Base-by-base conservation (phyloP, 2,113 vertebrate species). In the Tragelaphus strepsiceros region DNA sequence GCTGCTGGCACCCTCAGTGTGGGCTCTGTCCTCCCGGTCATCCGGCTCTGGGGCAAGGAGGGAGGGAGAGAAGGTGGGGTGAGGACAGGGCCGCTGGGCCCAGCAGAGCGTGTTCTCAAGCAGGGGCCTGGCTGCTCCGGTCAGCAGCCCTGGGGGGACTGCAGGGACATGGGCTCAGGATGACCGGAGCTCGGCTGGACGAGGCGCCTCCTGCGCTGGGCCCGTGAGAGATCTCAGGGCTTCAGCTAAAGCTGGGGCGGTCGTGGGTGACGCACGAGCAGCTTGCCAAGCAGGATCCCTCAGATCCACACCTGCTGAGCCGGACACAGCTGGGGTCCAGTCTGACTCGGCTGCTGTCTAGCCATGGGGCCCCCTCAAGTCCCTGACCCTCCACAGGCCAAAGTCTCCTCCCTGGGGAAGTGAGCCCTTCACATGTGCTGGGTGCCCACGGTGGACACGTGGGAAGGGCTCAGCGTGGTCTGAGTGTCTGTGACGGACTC, bases 401-500 rank as follows among this genome's bases (percentile, higher is more conserved):
- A 7, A 15, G 35, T 61, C 53, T 96, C 88, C 64, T 5, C 21
- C 39, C 9, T 8, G 49, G 24, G 24, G 43, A 62, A n/a, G 46
- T 13, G 3, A 4, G 19, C 35, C 30, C 26, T 28, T 85, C 54
- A 30, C 28, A 32, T 3, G 3, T 24, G 43, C 64, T 59, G 9
- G 30, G 43, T 28, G 35, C 43, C 6, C 56, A n/a, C 0, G 19
- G 53, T 7, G 17, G 39, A 30, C 15, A 64, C 0, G 21, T 24
- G 28, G 43, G 5, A 59, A 74, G 46, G 53, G 54, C 39, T 89
- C 59, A 67, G 49, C 2, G 5, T 26, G 39, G 35, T 15, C 71
- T 6, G 6, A 30, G n/a, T 1, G 1, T 22, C 3, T 9, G 62
- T 7, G 11, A 54, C 17, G 26, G 10, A 11, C 8, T n/a, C 9